phyloP scores from a whole-genome alignment of 2,113 vertebrate genomes.

The Hemiprocne comata region DNA sequence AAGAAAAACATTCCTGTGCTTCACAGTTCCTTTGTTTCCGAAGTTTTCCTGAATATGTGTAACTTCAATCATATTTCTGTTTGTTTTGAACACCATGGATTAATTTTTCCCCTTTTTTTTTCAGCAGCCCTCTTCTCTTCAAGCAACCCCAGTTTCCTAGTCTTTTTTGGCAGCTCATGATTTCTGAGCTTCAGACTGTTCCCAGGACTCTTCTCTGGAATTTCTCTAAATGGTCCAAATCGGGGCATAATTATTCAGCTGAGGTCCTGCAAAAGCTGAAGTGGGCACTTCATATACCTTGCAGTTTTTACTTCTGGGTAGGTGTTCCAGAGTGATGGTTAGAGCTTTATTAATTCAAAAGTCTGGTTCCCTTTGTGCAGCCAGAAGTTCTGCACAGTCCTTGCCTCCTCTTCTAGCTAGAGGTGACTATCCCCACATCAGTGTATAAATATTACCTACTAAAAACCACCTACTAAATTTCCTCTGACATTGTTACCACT shows the following conservation, averaged over 20 bases:
- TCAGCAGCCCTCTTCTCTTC: constrained; percentile 29
- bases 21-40: not conserved
- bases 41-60: constrained; percentile 1
- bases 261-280: constrained; percentile 42
- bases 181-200: constrained; percentile 18
- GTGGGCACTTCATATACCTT: not conserved
- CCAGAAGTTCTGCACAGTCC: not conserved
- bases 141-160: not conserved
- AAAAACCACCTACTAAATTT: not conserved
- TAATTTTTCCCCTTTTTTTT: constrained; percentile 31
- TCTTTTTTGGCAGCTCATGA: constrained; percentile 29
- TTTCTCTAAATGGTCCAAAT: constrained; percentile 38
- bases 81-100: constrained; percentile 21
- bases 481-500: not conserved
- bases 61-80: constrained; percentile 29
- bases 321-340: not conserved
- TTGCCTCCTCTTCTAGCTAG: not conserved
- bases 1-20: constrained; percentile 26
- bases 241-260: not conserved
- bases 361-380: not conserved
- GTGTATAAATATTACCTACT: not conserved
- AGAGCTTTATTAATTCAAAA: not conserved
- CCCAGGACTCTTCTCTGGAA: constrained; percentile 31
- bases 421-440: not conserved
- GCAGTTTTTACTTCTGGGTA: not conserved